phyloP scores from a whole-genome alignment of 2,113 vertebrate species.

The Turdus rufiventris region DNA sequence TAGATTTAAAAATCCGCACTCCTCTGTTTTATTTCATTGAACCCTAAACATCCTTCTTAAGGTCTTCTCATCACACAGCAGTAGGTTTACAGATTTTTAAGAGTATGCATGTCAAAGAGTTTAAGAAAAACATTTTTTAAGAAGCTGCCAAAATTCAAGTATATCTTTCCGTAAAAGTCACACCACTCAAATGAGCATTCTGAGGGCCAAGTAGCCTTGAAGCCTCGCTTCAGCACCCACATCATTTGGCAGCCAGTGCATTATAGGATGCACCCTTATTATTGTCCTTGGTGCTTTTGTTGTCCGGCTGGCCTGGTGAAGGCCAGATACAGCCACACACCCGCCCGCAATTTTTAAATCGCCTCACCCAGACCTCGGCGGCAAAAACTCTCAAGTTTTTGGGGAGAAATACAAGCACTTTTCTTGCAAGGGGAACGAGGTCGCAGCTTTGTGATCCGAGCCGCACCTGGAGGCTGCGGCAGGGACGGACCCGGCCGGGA shows the following conservation, averaged over 20 bases:
- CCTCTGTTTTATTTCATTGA: not conserved
- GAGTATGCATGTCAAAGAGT: not conserved
- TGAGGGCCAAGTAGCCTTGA: not conserved
- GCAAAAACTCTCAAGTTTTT: not conserved
- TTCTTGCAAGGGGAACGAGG: fast-evolving
- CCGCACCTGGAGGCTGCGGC: not conserved
- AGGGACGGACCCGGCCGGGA: not conserved
- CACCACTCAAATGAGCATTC: fast-evolving
- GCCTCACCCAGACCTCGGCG: not conserved
- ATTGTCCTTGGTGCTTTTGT: not conserved
- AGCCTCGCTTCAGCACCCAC: not conserved
- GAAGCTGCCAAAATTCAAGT: not conserved
- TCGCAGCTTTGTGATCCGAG: not conserved
- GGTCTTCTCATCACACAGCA: fast-evolving
- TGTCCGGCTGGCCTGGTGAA: not conserved
- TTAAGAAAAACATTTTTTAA: not conserved
- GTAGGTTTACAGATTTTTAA: not conserved
- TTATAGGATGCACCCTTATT: not conserved
- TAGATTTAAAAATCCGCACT: not conserved
- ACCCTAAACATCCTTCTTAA: not conserved
- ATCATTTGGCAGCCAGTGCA: not conserved
- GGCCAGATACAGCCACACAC: not conserved
- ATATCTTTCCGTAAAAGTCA: not conserved
- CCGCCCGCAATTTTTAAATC: not conserved
- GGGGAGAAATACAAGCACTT: fast-evolving